Evolutionary conservation across 2,888 invertebrate genomes (phyloP).

Genomic region (Amiota mariae): DNA sequence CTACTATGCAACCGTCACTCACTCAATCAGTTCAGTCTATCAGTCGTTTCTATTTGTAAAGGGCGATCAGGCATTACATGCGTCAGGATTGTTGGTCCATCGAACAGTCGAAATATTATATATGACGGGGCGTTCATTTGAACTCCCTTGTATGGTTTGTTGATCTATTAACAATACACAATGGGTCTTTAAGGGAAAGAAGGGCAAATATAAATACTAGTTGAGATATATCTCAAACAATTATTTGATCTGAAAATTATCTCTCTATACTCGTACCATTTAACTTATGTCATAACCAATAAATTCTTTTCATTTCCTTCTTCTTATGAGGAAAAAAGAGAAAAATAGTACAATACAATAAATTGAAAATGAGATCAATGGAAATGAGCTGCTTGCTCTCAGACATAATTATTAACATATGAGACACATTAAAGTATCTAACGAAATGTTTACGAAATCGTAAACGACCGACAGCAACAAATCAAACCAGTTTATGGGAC

Average conservation of each 20-base stretch:
- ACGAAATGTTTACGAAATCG: conserved; percentile 59
- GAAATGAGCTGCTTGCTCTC: conserved; percentile 37
- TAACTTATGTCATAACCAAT: too few relatives aligned
- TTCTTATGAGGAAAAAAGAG: too few relatives aligned
- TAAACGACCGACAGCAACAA: conserved; percentile 3
- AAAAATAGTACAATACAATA: too few relatives aligned
- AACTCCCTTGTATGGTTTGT: background rate
- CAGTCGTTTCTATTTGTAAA: background rate
- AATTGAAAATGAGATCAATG: conserved; percentile 21
- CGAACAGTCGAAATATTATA: background rate
- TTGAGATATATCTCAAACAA: too few relatives aligned
- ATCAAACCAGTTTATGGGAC: conserved; percentile 56
- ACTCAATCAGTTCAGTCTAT: too few relatives aligned
- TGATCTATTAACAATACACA: background rate
- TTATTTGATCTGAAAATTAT: too few relatives aligned
- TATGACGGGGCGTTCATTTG: conserved; percentile 15
- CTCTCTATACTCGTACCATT: too few relatives aligned
- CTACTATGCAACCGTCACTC: background rate
- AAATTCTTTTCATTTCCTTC: too few relatives aligned
- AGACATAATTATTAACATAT: conserved; percentile 55
- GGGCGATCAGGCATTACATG: background rate
- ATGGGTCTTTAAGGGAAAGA: too few relatives aligned
- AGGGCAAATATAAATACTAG: too few relatives aligned
- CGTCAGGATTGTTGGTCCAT: background rate
- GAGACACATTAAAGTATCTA: conserved; percentile 54